phyloP scores from a whole-genome alignment of 2,888 invertebrate genomes.

The Lithophane semibrunnea region DNA sequence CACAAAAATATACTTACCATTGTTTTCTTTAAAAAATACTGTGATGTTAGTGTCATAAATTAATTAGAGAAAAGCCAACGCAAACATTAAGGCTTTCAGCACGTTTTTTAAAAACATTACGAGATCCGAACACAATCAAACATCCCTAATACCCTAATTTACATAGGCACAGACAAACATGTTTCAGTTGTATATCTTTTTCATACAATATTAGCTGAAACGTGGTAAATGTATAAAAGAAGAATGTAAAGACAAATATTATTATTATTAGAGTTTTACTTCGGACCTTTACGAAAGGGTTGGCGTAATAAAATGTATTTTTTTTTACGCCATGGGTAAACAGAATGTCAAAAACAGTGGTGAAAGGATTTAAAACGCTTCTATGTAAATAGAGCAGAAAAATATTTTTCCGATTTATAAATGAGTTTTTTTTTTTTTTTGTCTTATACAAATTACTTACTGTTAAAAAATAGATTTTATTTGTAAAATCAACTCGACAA shows the following conservation, averaged over 20 bases:
- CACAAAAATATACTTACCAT: background rate
- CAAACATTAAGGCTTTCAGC: background rate
- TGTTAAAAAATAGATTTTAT: background rate
- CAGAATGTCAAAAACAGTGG: constrained; percentile 12
- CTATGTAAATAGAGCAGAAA: constrained; percentile 15
- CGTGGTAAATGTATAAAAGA: constrained; percentile 35
- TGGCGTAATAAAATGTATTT: constrained; percentile 26
- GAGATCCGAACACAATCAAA: constrained; percentile 9
- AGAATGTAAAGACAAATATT: constrained; percentile 38
- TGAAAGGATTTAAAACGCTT: constrained; percentile 17
- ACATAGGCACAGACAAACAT: constrained; percentile 25
- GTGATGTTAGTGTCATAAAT: constrained; percentile 3
- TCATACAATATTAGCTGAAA: constrained; percentile 45
- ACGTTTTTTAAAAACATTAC: constrained; percentile 13
- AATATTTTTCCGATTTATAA: background rate
- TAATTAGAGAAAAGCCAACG: constrained; percentile 8
- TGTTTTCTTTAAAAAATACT: background rate
- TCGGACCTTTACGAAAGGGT: constrained; percentile 32
- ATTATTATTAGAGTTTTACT: constrained; percentile 44
- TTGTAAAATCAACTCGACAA: background rate
- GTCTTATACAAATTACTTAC: background rate
- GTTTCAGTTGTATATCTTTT: constrained; percentile 32
- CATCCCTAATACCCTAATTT: constrained; percentile 31
- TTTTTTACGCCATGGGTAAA: constrained; percentile 12
- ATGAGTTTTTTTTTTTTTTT: background rate